Conservation (phyloP, 2,797 vertebrate genomes). For the Myripristis murdjan region DNA sequence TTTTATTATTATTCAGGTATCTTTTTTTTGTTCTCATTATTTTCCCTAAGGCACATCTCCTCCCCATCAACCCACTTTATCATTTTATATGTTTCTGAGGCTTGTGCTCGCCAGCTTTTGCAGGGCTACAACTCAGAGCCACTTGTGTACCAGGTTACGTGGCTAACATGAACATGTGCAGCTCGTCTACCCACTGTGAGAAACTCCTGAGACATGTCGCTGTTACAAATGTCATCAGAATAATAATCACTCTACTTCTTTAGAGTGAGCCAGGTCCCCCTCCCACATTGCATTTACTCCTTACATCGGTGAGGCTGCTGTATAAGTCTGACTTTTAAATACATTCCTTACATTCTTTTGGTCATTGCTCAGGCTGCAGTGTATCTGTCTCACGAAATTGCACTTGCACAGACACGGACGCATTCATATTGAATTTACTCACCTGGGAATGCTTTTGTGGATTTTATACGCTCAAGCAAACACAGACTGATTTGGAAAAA, state of each 20-base stretch:
- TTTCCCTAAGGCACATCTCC: not conserved
- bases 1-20: too few relatives aligned
- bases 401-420: not conserved
- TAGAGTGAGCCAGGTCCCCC: not conserved
- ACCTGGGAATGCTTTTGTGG: conserved; percentile 52
- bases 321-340: not conserved
- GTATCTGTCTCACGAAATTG: not conserved
- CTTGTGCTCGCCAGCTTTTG: not conserved
- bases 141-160: not conserved
- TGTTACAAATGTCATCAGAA: not conserved
- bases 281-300: not conserved
- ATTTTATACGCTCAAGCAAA: conserved; percentile 21
- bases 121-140: not conserved
- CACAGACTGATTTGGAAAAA: conserved; percentile 11
- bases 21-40: not conserved
- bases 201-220: not conserved
- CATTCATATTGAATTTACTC: conserved; percentile 32
- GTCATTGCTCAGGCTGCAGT: not conserved
- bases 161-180: not conserved
- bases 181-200: not conserved
- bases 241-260: not conserved
- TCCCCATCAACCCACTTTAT: not conserved
- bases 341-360: conserved; percentile 36
- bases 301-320: not conserved
- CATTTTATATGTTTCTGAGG: not conserved